Base-by-base conservation (phyloP, 2,888 invertebrate species). In the Branchellion lobata region DNA sequence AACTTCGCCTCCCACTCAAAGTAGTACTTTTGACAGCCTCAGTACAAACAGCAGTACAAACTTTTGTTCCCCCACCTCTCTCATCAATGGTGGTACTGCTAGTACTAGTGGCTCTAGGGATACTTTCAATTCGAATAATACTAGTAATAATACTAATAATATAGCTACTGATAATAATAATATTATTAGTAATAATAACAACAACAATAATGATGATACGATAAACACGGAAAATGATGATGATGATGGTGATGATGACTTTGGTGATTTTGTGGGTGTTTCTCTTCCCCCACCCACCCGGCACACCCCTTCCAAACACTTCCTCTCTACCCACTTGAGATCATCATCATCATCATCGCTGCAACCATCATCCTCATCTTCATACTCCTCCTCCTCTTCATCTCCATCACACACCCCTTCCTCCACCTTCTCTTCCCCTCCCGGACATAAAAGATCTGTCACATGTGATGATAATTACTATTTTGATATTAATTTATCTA, bases 211-310 rank as follows among this genome's bases (percentile, higher is more conserved):
- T 5, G 40, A 40, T 14, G 14, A 40, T 14, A 40, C 40, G 40
- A 40, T 40, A 40, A 40, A 40, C 40, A 40, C 14, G 40, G 14
- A 14, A 40, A 40, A 40, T 40, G 40, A 40, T 40, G 40, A 14
- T 57, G 61, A 57, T 18, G 24, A 57, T 18, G 61, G 21, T 57
- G 61, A 57, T 57, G 61, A 57, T n/a, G 61, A 57, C 24, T 57
- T 57, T 57, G 61, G 61, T 18, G 61, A n/a, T 24, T 57, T 57
- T 57, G 24, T 57, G 8, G 61, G 5, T 5, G 61, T n/a, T 24
- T 3, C 8, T 3, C 3, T 57, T 5, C n/a, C 24, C 8, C 61
- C 3, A 57, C 61, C 21, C 21, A 5, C 61, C 21, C n/a, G 21
- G 21, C 24, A 5, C 14, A 8, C 14, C 14, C 40, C 14, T 14